Base-by-base conservation (phyloP, 2,797 vertebrate species). In the Sylvia borin region DNA sequence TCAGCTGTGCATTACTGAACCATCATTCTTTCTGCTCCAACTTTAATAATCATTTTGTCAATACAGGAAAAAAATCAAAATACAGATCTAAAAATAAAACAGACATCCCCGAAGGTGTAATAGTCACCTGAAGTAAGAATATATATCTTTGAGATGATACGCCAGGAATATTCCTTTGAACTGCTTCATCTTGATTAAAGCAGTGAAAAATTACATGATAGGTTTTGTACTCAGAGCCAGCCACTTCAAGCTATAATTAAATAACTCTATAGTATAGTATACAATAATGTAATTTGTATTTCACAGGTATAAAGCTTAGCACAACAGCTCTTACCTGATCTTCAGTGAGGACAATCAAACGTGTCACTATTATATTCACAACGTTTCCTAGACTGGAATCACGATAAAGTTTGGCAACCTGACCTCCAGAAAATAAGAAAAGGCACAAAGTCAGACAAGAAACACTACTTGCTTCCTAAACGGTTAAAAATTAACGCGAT, bases 371-470 rank as follows among this genome's bases (percentile, higher is more conserved):
- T 97, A 99, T 99, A 99, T 99, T 99, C 98, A 99, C 99, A 99
- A 99, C 98, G 98, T 99, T 99, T 99, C 99, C 99, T 98, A 99
- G 99, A 98, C 99, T 99, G 99, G 99, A 99, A 98, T 99, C 99
- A 98, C 98, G 99, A 97, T 99, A 99, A 99, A 99, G 99, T 99
- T 99, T 99, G 99, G 99, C 99, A 99, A 99, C 99, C 99, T 99
- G 99, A 99, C 99, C 99, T 99, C 99, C 99, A 99, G 98, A 99
- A 99, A 99, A 99, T 98, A 99, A 99, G 98, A 98, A 99, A 99
- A 99, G 98, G 98, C 98, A 99, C 98, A 99, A 99, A 99, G 99
- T 99, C 99, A 99, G 99, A 99, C 99, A 99, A 99, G 98, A 98
- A 98, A 96, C 74, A 96, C 21, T 73, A 36, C 13, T 42, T 66